A percentile compares a stretch with the other conserved stretches of the same genome.
Conservation (phyloP, 2,797 vertebrate species). For the Molossus molossus region DNA sequence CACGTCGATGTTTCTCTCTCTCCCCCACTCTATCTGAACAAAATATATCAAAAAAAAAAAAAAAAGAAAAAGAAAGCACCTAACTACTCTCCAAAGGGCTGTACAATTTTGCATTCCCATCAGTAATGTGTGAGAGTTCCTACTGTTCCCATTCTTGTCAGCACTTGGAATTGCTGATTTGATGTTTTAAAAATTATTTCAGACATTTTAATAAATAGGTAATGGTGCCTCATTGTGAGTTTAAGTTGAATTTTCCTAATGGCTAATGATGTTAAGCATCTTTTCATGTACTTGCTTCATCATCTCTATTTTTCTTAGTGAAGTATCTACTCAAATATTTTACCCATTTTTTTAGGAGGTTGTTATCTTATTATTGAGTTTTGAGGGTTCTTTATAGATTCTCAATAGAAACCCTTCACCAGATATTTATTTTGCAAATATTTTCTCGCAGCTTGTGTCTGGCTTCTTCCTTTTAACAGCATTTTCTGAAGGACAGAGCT, state of each 20-base stretch:
- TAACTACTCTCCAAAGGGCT: background rate
- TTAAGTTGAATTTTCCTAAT: constrained; percentile 58
- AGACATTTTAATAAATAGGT: background rate
- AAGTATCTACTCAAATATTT: constrained; percentile 70
- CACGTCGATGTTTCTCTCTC: too few relatives aligned
- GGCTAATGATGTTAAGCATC: constrained; percentile 4
- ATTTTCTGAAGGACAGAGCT: constrained; percentile 16
- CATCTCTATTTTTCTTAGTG: constrained; percentile 33
- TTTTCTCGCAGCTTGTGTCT: constrained; percentile 42
- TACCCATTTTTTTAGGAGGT: constrained; percentile 37
- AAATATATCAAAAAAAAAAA: too few relatives aligned
- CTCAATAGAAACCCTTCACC: constrained; percentile 46
- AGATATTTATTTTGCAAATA: constrained; percentile 69
- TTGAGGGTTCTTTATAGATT: constrained; percentile 62
- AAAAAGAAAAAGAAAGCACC: too few relatives aligned
- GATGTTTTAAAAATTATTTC: constrained; percentile 24
- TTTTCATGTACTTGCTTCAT: constrained; percentile 13
- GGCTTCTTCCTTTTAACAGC: constrained; percentile 52
- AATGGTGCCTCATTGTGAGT: background rate
- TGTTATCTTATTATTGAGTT: constrained; percentile 72
- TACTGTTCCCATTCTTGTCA: background rate
- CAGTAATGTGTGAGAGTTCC: background rate
- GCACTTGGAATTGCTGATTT: background rate
- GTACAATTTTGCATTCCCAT: background rate
- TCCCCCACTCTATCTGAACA: too few relatives aligned